Percentiles rank a stretch among this genome's conserved stretches.
Conservation (phyloP, 2,113 vertebrate species). For the Oxyruncus cristatus region DNA sequence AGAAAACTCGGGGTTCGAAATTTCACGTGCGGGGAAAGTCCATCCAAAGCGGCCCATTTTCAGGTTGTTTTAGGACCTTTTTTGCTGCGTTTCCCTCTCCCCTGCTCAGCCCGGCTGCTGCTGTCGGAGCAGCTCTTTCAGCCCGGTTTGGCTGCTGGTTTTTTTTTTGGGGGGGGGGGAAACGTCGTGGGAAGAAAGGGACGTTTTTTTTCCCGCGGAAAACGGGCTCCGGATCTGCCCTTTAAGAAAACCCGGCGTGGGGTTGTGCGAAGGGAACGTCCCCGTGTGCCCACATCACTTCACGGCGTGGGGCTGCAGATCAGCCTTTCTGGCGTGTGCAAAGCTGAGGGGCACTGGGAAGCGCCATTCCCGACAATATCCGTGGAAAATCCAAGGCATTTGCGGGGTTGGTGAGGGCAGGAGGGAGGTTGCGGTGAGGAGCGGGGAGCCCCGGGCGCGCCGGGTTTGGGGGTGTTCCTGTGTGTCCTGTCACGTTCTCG, state of each 20-base stretch:
- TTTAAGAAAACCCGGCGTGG: accelerated
- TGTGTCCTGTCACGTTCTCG: not conserved
- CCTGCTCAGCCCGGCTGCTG: accelerated
- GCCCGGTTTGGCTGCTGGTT: not conserved
- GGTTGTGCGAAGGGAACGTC: accelerated
- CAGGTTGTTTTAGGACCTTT: not conserved
- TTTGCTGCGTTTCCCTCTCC: not conserved
- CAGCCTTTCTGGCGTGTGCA: not conserved
- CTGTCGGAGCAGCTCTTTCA: not conserved
- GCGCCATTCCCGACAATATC: not conserved
- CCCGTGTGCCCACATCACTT: not conserved
- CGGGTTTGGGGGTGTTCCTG: not conserved
- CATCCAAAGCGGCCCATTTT: not conserved
- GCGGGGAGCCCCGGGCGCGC: accelerated
- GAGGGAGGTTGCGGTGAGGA: not conserved
- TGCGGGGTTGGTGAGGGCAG: not conserved
- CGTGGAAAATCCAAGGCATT: not conserved
- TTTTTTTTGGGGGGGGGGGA: not conserved
- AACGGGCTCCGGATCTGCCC: not conserved
- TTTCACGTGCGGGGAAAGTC: not conserved
- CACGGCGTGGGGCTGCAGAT: not conserved
- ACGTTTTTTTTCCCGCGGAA: not conserved
- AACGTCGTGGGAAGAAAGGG: not conserved
- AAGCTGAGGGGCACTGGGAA: not conserved
- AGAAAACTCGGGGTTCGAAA: not conserved